Base-by-base conservation (phyloP, 2,888 invertebrate species). In the Pseudococcus longispinus region DNA sequence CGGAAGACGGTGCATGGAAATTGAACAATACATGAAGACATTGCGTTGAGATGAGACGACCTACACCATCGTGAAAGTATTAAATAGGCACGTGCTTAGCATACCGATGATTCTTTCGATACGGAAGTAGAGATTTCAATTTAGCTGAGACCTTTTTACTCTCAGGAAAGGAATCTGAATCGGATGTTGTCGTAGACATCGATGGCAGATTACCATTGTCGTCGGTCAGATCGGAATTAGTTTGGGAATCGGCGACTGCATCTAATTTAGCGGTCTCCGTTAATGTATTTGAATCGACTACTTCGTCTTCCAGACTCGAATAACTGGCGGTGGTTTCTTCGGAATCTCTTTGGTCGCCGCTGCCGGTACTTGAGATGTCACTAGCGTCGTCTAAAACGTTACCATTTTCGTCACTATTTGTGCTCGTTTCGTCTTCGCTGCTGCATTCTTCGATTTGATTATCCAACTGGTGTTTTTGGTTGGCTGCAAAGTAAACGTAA, bases 311-410 rank as follows among this genome's bases (percentile, higher is more conserved):
- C 83, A 92, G 90, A 89, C 92, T 92, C 26, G 92, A 92, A 89
- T 92, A 92, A 89, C 92, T 92, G 51, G 92, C 92, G 9, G 92
- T 92, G 11, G 92, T 92, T 2, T 91, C 92, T 88, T 92, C 92
- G 1, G 92, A 91, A 89, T 92, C 91, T 44, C 88, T 88, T 18
- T 88, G 87, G 42, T 44, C 55, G 9, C 84, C 20, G 20, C 60
- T 77, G 15, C 29, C 42, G 6, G 80, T 44, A 18, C 87, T 87
- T 26, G 29, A 20, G 11, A 82, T 87, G 90, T 84, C 91, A 90
- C 87, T 87, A 83, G 88, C 91, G 88, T 90, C 90, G 87, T 91
- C 89, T 88, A 91, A 91, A 77, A 89, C 88, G 20, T 88, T 88
- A 15, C 89, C 89, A 51, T 87, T 89, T 44, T 89, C 89, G 84